phyloP scores from a whole-genome alignment of 1,140 invertebrate species.

The Lasioglossum baleicum region DNA sequence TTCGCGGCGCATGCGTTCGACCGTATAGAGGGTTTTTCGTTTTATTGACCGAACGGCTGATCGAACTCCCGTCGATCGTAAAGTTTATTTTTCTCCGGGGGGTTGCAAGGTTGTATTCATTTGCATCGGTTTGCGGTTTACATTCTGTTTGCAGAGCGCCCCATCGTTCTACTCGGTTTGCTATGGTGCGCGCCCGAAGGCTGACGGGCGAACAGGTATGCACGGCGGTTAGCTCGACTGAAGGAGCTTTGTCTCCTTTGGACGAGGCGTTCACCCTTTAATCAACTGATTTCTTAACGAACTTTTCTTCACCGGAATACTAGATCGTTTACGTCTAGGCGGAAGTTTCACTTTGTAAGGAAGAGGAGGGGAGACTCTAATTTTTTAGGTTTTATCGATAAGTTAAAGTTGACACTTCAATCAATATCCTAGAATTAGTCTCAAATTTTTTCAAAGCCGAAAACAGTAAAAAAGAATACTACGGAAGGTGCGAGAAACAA shows the following conservation, averaged over 20 bases:
- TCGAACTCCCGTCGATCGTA: slow-evolving; percentile 6
- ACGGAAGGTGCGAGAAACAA: no score
- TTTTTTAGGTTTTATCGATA: no score
- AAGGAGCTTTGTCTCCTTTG: slow-evolving; percentile 20
- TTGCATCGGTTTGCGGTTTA: slow-evolving; percentile 5
- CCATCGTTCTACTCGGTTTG: neutral
- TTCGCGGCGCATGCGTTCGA: neutral
- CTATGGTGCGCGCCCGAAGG: slow-evolving; percentile 1
- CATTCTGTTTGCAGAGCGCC: slow-evolving; percentile 14
- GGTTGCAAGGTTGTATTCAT: neutral
- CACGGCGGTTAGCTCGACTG: slow-evolving; percentile 29
- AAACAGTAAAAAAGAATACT: no score
- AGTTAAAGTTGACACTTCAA: no score
- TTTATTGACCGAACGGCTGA: neutral
- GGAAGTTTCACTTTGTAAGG: no score
- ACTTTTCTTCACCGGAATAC: no score
- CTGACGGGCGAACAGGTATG: slow-evolving; percentile 46
- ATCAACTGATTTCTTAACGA: neutral
- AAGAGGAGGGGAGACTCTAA: no score
- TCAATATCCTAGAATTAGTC: no score
- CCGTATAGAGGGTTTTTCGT: neutral
- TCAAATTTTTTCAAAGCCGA: no score
- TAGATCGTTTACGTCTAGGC: no score
- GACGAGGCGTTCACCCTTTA: neutral
- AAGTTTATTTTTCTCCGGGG: neutral